These are phyloP conservation scores for Chloebia gouldiae DNA, from an alignment of 2,113 vertebrate genomes.

Conservation along the genomic window DNA sequence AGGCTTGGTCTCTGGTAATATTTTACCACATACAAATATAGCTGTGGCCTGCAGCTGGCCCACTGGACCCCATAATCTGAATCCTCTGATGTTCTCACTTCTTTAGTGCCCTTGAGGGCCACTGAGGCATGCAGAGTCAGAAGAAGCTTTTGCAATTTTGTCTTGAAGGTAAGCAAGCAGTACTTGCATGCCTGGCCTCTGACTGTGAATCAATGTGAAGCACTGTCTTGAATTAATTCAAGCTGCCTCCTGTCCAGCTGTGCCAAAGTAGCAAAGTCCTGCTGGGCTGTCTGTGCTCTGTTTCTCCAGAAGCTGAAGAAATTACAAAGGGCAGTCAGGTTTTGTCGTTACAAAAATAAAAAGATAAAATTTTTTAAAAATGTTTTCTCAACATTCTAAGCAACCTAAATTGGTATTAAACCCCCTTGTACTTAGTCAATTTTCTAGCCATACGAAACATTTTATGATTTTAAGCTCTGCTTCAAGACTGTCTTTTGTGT, in stretches of 20 bases:
- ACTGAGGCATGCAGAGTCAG: not conserved
- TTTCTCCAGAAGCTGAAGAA: not conserved
- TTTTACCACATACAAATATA: fast-evolving
- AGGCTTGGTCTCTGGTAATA: not conserved
- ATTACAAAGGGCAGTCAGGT: not conserved
- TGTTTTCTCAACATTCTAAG: not conserved
- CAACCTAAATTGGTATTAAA: not conserved
- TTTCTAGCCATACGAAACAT: not conserved
- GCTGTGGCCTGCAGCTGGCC: too few species aligned
- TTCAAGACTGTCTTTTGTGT: not conserved
- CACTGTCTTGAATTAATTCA: not conserved
- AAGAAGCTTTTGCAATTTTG: not conserved
- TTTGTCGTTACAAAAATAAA: not conserved
- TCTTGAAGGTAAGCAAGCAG: not conserved
- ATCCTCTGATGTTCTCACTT: not conserved
- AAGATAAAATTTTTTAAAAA: too few species aligned
- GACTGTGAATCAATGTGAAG: not conserved
- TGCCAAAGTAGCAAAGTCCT: not conserved
- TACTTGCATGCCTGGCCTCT: not conserved
- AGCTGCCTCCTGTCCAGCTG: not conserved
- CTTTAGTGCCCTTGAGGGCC: not conserved
- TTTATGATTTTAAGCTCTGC: not conserved
- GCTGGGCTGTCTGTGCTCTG: not conserved
- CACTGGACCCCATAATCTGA: fast-evolving
- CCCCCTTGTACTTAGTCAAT: not conserved